Percentiles rank a stretch among this genome's conserved stretches.
Conservation (phyloP, 2,797 vertebrate genomes). For the Merluccius polli region DNA sequence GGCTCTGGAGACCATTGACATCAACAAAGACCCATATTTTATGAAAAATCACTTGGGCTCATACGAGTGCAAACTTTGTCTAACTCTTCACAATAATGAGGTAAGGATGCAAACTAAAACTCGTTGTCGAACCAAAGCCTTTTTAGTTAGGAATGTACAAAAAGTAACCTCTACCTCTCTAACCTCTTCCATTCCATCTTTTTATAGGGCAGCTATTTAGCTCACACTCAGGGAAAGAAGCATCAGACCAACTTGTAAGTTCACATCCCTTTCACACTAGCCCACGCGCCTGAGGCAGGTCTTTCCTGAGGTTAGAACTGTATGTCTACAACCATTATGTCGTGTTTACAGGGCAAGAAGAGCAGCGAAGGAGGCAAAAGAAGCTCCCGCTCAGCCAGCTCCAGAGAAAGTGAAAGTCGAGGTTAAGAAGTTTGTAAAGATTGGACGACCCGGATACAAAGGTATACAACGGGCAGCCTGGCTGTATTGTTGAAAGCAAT, state of each 20-base stretch:
- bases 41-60: slow-evolving; percentile 99
- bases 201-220: slow-evolving; percentile 91
- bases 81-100: slow-evolving; percentile 98
- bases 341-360: slow-evolving; percentile 80
- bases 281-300: not conserved
- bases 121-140: not conserved
- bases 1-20: slow-evolving; percentile 95
- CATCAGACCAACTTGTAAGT: slow-evolving; percentile 99
- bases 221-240: slow-evolving; percentile 98
- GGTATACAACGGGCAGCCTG: slow-evolving; percentile 79
- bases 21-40: slow-evolving; percentile 98
- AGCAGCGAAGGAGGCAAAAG: slow-evolving; percentile 97
- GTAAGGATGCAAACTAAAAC: slow-evolving; percentile 54
- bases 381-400: slow-evolving; percentile 92
- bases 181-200: slow-evolving; percentile 23
- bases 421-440: slow-evolving; percentile 98
- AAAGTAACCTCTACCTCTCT: not conserved
- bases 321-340: not conserved
- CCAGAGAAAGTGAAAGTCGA: slow-evolving; percentile 98
- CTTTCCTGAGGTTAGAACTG: not conserved
- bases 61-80: slow-evolving; percentile 96
- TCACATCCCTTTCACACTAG: not conserved
- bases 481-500: not conserved
- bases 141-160: not conserved
- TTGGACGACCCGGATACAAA: slow-evolving; percentile 96